A percentile compares a stretch with the other conserved stretches of the same genome.
phyloP scores from a whole-genome alignment of 2,888 invertebrate species.

The Pocota personata region DNA sequence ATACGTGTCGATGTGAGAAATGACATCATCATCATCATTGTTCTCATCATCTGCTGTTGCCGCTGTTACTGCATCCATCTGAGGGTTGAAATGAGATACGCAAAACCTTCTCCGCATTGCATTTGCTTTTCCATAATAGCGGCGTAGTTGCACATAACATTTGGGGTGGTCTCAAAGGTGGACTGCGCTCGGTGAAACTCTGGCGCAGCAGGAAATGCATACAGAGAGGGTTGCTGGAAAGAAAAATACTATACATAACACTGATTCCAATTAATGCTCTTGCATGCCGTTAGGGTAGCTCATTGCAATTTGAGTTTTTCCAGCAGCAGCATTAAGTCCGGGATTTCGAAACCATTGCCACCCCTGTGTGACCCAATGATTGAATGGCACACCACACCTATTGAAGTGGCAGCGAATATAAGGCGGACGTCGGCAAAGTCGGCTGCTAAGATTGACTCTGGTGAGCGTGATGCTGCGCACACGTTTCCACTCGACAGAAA shows the following conservation, averaged over 20 bases:
- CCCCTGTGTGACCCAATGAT: conserved; percentile 66
- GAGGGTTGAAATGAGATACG: conserved; percentile 56
- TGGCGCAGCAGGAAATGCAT: conserved; percentile 53
- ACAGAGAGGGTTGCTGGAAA: neutral
- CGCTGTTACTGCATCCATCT: conserved; percentile 15
- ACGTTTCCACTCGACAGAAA: conserved; percentile 67
- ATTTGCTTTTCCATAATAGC: neutral
- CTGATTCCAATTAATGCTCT: conserved; percentile 57
- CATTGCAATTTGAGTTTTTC: conserved; percentile 45
- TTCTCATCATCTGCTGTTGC: conserved; percentile 43
- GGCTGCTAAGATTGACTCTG: conserved; percentile 50
- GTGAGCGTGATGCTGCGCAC: conserved; percentile 66
- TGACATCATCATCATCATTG: conserved; percentile 68
- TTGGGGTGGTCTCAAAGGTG: conserved; percentile 44
- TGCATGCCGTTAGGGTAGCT: conserved; percentile 28
- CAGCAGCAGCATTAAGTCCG: conserved; percentile 36
- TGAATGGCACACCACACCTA: conserved; percentile 58
- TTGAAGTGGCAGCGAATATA: conserved; percentile 45
- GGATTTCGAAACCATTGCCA: conserved; percentile 1
- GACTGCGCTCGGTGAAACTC: conserved; percentile 22
- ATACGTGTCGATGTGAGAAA: conserved; percentile 51
- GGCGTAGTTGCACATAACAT: neutral
- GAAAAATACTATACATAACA: conserved; percentile 12
- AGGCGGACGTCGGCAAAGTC: neutral
- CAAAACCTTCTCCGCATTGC: conserved; percentile 49